Evolutionary conservation across 2,113 vertebrate genomes (phyloP).

Genomic region (Mobula hypostoma): DNA sequence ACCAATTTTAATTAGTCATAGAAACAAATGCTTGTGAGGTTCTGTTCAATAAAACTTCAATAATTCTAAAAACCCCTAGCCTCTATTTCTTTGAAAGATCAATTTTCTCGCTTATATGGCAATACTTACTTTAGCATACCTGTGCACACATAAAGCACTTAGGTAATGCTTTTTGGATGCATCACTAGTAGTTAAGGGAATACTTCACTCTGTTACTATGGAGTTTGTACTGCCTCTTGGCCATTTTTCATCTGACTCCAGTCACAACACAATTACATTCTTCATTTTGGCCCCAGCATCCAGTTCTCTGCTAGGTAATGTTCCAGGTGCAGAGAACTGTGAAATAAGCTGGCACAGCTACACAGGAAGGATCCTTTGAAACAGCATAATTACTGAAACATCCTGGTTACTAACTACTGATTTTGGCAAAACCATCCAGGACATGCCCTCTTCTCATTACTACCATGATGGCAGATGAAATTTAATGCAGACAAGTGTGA

Average conservation of each 20-base stretch:
- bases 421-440: not conserved
- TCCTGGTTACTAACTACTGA: not conserved
- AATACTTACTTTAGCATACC: not conserved
- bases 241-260: constrained; percentile 15
- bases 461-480: too few species aligned
- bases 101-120: not conserved
- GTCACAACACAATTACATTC: not conserved
- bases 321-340: not conserved
- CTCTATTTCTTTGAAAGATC: not conserved
- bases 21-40: not conserved
- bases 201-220: constrained; percentile 15
- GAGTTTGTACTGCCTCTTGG: not conserved
- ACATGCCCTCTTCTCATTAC: too few species aligned
- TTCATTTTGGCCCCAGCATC: not conserved
- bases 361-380: not conserved
- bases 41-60: not conserved
- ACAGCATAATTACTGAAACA: not conserved
- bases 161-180: not conserved
- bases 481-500: too few species aligned
- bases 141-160: not conserved
- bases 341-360: not conserved
- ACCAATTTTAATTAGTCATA: not conserved
- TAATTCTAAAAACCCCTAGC: not conserved
- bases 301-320: not conserved
- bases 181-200: not conserved